Evolutionary conservation across 2,888 invertebrate genomes (phyloP), one percentile per base, ranked within the genome.

Genomic region (Prosopocoilus inquinatus): DNA sequence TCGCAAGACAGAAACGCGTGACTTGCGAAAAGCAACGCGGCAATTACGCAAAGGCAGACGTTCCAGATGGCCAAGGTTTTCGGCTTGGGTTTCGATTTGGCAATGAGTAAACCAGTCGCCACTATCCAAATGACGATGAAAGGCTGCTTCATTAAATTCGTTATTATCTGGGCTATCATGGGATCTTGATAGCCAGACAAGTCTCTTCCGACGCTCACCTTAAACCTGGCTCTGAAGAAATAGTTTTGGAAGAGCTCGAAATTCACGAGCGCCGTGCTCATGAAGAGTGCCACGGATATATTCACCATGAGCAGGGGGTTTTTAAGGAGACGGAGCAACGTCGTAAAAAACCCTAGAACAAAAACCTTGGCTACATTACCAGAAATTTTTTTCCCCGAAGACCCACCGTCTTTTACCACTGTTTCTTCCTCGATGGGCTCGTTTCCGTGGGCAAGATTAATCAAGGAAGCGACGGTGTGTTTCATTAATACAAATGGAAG

Each of bases 211-310:
- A 57, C 53, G 11, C 50, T 48, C 7, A 53, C 72, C 55, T 81
- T 80, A 70, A 83, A 86, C 59, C 82, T 78, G 0, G 85, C 80
- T 65, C 84, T 83, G 62, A 84, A 73, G 64, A 82, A 83, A 47
- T 77, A 74, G 59, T 83, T 80, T 70, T 85, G 84, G 57, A 81
- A 79, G 11, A 75, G 67, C 1, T 75, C 67, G 55, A 81, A 85
- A 69, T 86, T 86, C 1, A 81, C 66, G 1, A 82, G 55, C 0
- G 82, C 86, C 35, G 80, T 77, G 51, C 79, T 72, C 61, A 82
- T 77, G 38, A 82, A 78, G 58, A 80, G 77, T 3, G 80, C 71
- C 4, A 82, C 78, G 4, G 81, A 38, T 15, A 81, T 71, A 59
- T 83, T 85, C 20, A 79, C 71, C 38, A 84, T 70, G 0, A 85